Evolutionary conservation across 2,113 vertebrate genomes (phyloP), one percentile per base, ranked within the genome.

Genomic region (Stegastes partitus): DNA sequence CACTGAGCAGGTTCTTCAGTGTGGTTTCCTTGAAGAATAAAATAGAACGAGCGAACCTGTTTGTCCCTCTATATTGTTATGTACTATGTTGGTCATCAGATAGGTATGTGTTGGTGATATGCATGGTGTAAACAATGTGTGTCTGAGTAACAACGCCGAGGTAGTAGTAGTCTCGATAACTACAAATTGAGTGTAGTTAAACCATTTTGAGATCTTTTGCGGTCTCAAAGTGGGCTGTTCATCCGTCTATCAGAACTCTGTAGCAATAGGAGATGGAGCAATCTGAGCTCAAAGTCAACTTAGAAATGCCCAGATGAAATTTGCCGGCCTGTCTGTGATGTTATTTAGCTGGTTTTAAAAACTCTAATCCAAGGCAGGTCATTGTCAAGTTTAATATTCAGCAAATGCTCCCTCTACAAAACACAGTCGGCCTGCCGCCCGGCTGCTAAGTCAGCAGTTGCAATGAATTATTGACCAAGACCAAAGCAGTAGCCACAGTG

Each of bases 381-480:
- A 65, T 56, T 44, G 37, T 18, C 19, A 37, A 49, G 56, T 81
- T 86, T 81, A 69, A 87, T 77, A 83, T 75, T 67, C 75, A 77
- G 42, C 1, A 11, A 73, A 79, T 55, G 21, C 14, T 16, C 22
- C 57, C 37, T 78, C 56, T 39, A 59, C 10, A 23, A 51, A 77
- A 68, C 19, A 1, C 39, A 37, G 34, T 49, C 9, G 0, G 42
- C 12, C 26, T 47, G 22, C 44, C n/a, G 25, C 22, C 3, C 65
- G 19, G 65, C 77, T 81, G 75, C 84, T 67, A 64, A 83, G 77
- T 90, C 87, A 79, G 84, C 81, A 47, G 65, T 79, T 77, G 58
- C 81, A 70, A 89, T 92, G 62, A 92, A 93, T 93, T 87, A 91
- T 92, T 92, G 86, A 92, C 91, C 19, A 62, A 77, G 74, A 83